These are phyloP conservation scores for Orussus abietinus DNA, from an alignment of 1,140 invertebrate species.

Conservation along the genomic window DNA sequence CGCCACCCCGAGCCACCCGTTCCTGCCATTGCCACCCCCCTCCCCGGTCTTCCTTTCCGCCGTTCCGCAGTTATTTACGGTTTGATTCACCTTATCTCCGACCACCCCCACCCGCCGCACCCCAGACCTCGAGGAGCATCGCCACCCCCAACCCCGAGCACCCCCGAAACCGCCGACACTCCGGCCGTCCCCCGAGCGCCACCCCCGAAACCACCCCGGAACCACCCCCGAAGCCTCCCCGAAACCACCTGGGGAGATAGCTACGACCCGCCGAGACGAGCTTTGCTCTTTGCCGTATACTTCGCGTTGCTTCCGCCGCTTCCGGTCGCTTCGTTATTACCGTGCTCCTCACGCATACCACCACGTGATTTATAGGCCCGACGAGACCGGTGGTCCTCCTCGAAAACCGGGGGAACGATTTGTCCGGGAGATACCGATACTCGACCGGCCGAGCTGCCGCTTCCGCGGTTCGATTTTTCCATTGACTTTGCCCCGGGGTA, in stretches of 20 bases:
- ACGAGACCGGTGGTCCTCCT: no score
- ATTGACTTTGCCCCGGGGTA: no score
- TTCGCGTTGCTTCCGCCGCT: conserved; percentile 34
- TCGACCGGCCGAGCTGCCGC: no score
- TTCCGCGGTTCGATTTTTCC: no score
- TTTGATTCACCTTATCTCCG: conserved; percentile 54
- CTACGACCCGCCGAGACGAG: conserved; percentile 1
- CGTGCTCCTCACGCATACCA: conserved; percentile 23
- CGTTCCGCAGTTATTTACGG: conserved; percentile 53
- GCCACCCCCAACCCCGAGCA: conserved; percentile 26
- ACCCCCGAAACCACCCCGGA: conserved; percentile 19
- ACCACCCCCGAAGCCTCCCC: conserved; percentile 20
- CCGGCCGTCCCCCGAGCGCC: conserved; percentile 11
- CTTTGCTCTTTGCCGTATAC: conserved; percentile 5
- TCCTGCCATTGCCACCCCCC: conserved; percentile 16
- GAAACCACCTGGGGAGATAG: conserved; percentile 20
- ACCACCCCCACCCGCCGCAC: conserved; percentile 35
- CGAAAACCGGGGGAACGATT: no score
- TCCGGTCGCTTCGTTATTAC: conserved; percentile 37
- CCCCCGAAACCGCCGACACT: conserved; percentile 13
- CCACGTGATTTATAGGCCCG: conserved; percentile 36
- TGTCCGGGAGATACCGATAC: no score
- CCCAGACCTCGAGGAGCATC: no score
- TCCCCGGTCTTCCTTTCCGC: conserved; percentile 37
- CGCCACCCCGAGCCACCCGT: conserved; percentile 4